Base-by-base conservation (phyloP, 2,113 vertebrate genomes). In the Prolemur simus region DNA sequence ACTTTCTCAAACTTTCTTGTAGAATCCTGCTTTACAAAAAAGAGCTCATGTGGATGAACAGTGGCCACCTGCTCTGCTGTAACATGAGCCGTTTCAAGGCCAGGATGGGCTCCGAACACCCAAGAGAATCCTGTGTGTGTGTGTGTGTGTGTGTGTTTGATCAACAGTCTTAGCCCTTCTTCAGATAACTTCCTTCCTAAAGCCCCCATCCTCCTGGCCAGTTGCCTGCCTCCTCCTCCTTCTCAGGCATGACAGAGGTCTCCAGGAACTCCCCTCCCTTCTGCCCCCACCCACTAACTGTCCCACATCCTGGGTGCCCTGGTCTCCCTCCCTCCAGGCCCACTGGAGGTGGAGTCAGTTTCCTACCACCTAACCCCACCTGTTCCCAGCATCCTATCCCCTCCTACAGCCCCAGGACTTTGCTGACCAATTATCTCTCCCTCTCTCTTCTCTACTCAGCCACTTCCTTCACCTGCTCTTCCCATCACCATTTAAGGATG, bases 361-460 rank as follows among this genome's bases (percentile, higher is more conserved):
- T 97, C 95, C 97, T 96, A 84, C 2, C 6, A 80, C 6, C 47
- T 81, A 83, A 94, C 42, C 58, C 23, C n/a, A 71, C 60, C 96
- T 89, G 47, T 39, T 63, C 32, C 60, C 77, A 1, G 6, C 0
- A 23, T 76, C 76, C 71, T 42, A 9, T 18, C 6, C 4, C 92
- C 68, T 68, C 95, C 88, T 2, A 68, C 86, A 47, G 77, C 88
- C 29, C 49, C 0, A 0, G 9, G 2, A 39, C 15, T 39, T 27
- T 8, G 71, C 42, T 32, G 29, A 71, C 6, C 77, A 54, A 1
- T 58, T 17, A 1, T 32, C 52, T 52, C 52, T 27, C 34, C 82
- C 42, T 15, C 27, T 15, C 39, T 68, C 25, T 37, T 54, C 39
- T 47, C 58, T 87, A 83, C 71, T 12, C 27, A 78, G 78, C 37